Conservation (phyloP, 2,888 invertebrate genomes). For the Oscheius myriophilus region DNA sequence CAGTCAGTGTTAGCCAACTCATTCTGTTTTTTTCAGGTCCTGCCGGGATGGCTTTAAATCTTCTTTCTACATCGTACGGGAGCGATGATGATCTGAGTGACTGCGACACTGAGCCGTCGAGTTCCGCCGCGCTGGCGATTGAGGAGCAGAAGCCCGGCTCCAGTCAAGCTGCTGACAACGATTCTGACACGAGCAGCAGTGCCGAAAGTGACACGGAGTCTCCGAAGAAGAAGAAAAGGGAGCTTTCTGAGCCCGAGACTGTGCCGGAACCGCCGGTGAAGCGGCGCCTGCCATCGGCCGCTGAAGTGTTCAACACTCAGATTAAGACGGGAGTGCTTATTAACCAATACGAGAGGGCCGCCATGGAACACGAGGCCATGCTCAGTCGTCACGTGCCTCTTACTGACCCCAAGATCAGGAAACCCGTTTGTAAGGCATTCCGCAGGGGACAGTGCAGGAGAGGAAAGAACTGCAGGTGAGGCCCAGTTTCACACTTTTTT, state of each 20-base stretch:
- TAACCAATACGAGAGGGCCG: conserved; percentile 18
- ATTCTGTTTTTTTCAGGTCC: too few relatives aligned
- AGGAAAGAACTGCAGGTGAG: conserved; percentile 26
- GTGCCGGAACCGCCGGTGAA: conserved; percentile 7
- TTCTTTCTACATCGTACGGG: conserved; percentile 19
- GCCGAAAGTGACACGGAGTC: conserved; percentile 19
- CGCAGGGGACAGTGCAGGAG: conserved; percentile 11
- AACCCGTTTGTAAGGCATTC: conserved; percentile 22
- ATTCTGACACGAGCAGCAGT: conserved; percentile 7
- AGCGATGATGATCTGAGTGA: conserved; percentile 26
- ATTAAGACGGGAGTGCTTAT: conserved; percentile 2
- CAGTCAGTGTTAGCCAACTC: too few relatives aligned
- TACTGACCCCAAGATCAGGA: conserved; percentile 17
- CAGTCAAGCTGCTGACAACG: not conserved
- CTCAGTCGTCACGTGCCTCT: conserved; percentile 20
- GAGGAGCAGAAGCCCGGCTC: too few relatives aligned
- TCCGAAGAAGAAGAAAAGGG: conserved; percentile 8
- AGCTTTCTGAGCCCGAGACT: not conserved
- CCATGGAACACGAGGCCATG: conserved; percentile 23
- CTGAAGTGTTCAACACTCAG: conserved; percentile 6
- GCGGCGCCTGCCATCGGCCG: conserved; percentile 11
- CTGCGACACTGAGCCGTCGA: conserved; percentile 8
- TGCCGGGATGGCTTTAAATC: conserved; percentile 11
- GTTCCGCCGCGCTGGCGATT: not conserved
- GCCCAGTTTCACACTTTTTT: too few relatives aligned